These are phyloP conservation scores for Rutilus rutilus DNA, from an alignment of 2,113 vertebrate species.

Conservation along the genomic window DNA sequence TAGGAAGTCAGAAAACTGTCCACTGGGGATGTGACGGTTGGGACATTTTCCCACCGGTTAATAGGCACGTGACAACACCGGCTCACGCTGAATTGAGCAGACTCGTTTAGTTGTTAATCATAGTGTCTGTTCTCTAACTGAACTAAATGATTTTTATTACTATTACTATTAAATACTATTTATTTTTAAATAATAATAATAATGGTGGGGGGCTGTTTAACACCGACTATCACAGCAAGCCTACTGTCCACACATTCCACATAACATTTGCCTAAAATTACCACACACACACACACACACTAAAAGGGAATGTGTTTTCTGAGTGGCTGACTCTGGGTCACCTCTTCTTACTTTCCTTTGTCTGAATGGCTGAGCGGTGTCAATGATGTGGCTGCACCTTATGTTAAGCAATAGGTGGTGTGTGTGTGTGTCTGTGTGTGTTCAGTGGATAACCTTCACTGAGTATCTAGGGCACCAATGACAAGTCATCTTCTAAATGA, in stretches of 20 bases:
- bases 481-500: not conserved
- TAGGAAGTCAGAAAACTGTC: conserved; percentile 20
- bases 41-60: no score
- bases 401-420: not conserved
- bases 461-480: not conserved
- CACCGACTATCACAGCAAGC: no score
- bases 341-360: conserved; percentile 34
- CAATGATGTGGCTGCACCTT: conserved; percentile 34
- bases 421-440: not conserved
- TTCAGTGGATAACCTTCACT: not conserved
- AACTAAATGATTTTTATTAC: no score
- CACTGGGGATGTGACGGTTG: no score
- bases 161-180: no score
- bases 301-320: conserved; percentile 59
- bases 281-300: conserved; percentile 11
- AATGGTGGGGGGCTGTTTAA: no score
- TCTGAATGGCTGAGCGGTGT: conserved; percentile 28
- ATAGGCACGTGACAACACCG: no score
- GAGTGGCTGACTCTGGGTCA: conserved; percentile 48
- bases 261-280: conserved; percentile 50
- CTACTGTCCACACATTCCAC: not conserved
- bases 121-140: no score
- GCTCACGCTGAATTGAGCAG: no score
- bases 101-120: no score
- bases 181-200: no score